Evolutionary conservation across 2,113 vertebrate genomes (phyloP).

Genomic region (Cyrtonyx montezumae): DNA sequence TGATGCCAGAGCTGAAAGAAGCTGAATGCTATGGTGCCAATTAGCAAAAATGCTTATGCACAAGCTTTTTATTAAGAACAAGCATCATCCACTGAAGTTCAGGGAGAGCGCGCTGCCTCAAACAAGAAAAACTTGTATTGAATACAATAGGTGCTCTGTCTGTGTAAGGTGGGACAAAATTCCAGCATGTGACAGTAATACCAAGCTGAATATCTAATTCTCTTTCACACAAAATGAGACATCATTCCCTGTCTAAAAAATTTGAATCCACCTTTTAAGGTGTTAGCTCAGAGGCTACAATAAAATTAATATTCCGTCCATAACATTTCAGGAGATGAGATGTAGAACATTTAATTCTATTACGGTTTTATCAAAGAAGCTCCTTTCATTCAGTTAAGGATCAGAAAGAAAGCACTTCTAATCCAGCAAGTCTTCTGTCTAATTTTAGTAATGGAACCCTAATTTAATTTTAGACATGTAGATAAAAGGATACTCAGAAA

Average conservation of each 20-base stretch:
- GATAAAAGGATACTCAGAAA: slow-evolving; percentile 69
- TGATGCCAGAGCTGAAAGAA: neutral
- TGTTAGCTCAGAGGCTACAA: neutral
- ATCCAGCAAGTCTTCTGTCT: slow-evolving; percentile 67
- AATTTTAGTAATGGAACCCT: slow-evolving; percentile 80
- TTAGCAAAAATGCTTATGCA: neutral
- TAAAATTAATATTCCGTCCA: slow-evolving; percentile 54
- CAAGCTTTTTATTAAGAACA: neutral
- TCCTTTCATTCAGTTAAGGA: slow-evolving; percentile 66
- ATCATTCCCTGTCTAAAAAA: neutral
- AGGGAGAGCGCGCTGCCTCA: neutral
- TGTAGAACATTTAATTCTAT: slow-evolving; percentile 64
- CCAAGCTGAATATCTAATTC: neutral
- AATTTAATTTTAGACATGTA: slow-evolving; percentile 77
- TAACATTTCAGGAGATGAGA: slow-evolving; percentile 55
- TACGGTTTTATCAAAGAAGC: slow-evolving; percentile 69
- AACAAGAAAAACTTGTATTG: slow-evolving; percentile 20
- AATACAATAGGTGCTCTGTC: slow-evolving; percentile 38
- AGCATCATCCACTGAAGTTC: neutral
- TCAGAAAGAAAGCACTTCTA: slow-evolving; percentile 66
- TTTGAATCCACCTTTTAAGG: slow-evolving; percentile 19
- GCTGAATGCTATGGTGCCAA: neutral
- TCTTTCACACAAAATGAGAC: neutral
- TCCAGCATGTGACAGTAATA: neutral
- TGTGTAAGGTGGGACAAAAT: neutral